These are phyloP conservation scores for Pluvianellus socialis DNA, from an alignment of 2,113 vertebrate genomes.

Conservation along the genomic window DNA sequence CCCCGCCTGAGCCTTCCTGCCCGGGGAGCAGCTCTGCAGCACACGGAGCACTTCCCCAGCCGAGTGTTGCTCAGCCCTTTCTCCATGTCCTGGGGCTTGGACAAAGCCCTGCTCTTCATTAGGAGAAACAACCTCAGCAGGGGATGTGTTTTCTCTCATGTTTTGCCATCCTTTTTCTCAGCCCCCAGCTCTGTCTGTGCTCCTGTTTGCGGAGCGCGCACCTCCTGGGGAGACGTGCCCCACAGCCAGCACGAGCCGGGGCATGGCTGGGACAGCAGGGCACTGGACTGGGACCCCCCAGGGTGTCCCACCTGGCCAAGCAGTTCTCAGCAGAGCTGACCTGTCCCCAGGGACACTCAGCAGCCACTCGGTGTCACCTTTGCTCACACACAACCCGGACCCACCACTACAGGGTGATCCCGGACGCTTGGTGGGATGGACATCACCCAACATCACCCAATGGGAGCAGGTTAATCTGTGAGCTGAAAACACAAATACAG, in stretches of 20 bases:
- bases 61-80: not conserved
- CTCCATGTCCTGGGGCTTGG: not conserved
- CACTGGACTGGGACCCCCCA: fast-evolving
- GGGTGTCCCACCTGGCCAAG: not conserved
- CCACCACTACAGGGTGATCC: fast-evolving
- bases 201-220: not conserved
- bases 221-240: not conserved
- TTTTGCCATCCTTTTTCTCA: not conserved
- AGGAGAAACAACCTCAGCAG: not conserved
- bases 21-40: not conserved
- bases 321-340: not conserved
- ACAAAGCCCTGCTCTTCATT: slow-evolving; percentile 22
- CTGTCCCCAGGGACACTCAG: not conserved
- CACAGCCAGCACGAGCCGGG: fast-evolving
- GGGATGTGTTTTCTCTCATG: not conserved
- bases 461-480: not conserved
- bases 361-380: not conserved
- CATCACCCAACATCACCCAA: not conserved
- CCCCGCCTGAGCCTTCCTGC: not conserved
- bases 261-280: not conserved
- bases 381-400: fast-evolving
- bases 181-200: not conserved
- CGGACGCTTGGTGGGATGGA: fast-evolving
- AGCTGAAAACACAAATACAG: not conserved
- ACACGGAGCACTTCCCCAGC: not conserved